Evolutionary conservation across 2,888 invertebrate genomes (phyloP).

Genomic region (Asteroscopus sphinx): DNA sequence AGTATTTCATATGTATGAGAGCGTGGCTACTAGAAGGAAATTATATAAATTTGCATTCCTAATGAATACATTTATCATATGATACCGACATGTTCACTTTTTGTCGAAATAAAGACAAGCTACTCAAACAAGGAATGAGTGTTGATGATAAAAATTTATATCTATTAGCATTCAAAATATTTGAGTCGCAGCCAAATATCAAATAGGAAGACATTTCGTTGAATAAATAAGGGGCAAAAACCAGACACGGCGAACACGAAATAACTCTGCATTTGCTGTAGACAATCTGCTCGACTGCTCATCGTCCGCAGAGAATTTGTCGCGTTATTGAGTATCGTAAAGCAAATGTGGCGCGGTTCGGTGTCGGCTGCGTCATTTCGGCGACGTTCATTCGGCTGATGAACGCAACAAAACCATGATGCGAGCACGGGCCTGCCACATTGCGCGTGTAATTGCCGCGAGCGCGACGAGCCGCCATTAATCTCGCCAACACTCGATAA

Average conservation of each 20-base stretch:
- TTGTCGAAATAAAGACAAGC: slow-evolving; percentile 41
- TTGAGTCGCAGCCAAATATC: slow-evolving; percentile 50
- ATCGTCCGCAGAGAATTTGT: slow-evolving; percentile 44
- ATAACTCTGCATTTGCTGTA: slow-evolving; percentile 31
- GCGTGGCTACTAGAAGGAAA: slow-evolving; percentile 84
- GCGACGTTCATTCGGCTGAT: slow-evolving; percentile 64
- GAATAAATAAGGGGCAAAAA: slow-evolving; percentile 48
- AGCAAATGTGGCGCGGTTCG: slow-evolving; percentile 48
- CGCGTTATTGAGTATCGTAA: slow-evolving; percentile 51
- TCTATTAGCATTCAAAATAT: slow-evolving; percentile 44
- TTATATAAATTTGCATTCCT: slow-evolving; percentile 84
- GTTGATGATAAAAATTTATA: slow-evolving; percentile 40
- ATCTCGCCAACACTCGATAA: slow-evolving; percentile 88
- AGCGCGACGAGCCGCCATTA: slow-evolving; percentile 83
- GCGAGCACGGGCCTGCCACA: slow-evolving; percentile 73
- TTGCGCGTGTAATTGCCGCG: slow-evolving; percentile 88
- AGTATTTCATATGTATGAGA: slow-evolving; percentile 87
- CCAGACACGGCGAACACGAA: slow-evolving; percentile 36
- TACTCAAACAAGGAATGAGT: slow-evolving; percentile 22
- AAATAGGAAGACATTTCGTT: slow-evolving; percentile 47
- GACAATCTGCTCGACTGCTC: slow-evolving; percentile 44
- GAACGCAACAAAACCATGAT: slow-evolving; percentile 77
- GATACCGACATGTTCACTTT: slow-evolving; percentile 54
- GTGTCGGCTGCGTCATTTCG: slow-evolving; percentile 58
- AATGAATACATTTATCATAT: slow-evolving; percentile 79